Conservation (phyloP, 37 sponge, comb jelly and placozoan genomes). For the Diacarnus erythraeanus region DNA sequence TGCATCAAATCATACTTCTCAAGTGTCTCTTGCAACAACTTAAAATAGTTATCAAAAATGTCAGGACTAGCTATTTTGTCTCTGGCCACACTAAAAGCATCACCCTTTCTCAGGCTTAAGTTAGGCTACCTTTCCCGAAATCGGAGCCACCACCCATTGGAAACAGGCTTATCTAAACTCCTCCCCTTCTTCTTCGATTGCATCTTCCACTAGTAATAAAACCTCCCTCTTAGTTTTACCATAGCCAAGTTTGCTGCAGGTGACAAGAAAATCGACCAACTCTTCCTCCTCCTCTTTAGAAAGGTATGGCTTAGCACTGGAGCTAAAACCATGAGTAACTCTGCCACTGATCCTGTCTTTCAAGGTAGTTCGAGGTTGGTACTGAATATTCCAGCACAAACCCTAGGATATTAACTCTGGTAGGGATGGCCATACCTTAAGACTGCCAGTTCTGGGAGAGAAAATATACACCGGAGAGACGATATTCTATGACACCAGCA, state of each 20-base stretch:
- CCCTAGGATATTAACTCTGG: too few relatives aligned
- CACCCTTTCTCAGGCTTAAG: conserved; percentile 22
- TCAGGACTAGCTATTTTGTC: conserved; percentile 34
- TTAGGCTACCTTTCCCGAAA: not conserved
- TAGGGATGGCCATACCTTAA: too few relatives aligned
- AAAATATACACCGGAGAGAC: too few relatives aligned
- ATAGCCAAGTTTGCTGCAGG: conserved; percentile 54
- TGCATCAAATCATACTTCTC: conserved; percentile 37
- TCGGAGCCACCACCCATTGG: conserved; percentile 6
- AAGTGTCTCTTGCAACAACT: conserved; percentile 29
- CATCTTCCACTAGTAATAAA: conserved; percentile 33
- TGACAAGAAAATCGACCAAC: conserved; percentile 13
- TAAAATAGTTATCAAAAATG: conserved; percentile 35
- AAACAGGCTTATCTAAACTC: conserved; percentile 32
- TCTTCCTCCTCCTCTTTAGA: conserved; percentile 44
- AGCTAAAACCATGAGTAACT: conserved; percentile 33
- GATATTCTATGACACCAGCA: too few relatives aligned
- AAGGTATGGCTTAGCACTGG: conserved; percentile 40
- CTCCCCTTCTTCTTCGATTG: conserved; percentile 21
- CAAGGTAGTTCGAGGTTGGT: not conserved
- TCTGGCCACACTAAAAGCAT: conserved; percentile 40
- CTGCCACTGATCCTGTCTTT: not conserved
- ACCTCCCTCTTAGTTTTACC: conserved; percentile 26
- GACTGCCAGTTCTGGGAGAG: too few relatives aligned
- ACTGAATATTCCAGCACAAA: not conserved